Conservation (phyloP, 2,888 invertebrate species). For the Drosophila atroscutellata region DNA sequence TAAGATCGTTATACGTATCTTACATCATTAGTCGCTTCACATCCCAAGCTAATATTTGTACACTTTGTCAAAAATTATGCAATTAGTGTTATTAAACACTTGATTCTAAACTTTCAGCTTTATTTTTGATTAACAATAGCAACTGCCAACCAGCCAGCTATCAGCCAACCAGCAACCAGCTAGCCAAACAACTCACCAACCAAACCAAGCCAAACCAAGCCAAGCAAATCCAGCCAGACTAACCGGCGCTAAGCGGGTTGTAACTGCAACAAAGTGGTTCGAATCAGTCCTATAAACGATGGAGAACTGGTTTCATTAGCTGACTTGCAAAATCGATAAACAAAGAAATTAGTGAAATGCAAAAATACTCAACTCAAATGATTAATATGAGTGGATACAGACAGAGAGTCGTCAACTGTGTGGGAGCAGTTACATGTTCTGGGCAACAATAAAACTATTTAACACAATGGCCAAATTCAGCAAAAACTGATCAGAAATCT, state of each 20-base stretch:
- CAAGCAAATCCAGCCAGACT: constrained; percentile 48
- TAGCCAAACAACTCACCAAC: constrained; percentile 14
- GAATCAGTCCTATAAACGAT: constrained; percentile 48
- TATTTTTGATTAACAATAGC: constrained; percentile 10
- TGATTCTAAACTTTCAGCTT: constrained; percentile 35
- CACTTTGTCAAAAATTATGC: constrained; percentile 19
- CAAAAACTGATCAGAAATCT: neutral
- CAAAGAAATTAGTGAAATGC: neutral
- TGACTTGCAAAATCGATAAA: constrained; percentile 19
- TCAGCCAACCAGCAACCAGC: constrained; percentile 26
- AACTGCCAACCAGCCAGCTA: constrained; percentile 3
- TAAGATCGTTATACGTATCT: neutral
- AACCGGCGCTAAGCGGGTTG: constrained; percentile 65
- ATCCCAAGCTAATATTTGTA: constrained; percentile 1
- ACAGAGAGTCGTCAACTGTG: neutral
- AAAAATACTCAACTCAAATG: constrained; percentile 1
- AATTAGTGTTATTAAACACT: constrained; percentile 59
- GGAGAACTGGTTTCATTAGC: constrained; percentile 31
- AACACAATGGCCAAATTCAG: neutral
- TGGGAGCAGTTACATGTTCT: neutral
- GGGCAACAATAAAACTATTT: constrained; percentile 1
- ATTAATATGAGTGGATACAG: constrained; percentile 14
- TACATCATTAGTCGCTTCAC: neutral
- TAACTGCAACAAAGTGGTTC: constrained; percentile 69
- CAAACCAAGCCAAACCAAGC: neutral